Evolutionary conservation across 2,888 invertebrate genomes (phyloP), one percentile per base, ranked within the genome.

Genomic region (Aspidiotus rigidus): DNA sequence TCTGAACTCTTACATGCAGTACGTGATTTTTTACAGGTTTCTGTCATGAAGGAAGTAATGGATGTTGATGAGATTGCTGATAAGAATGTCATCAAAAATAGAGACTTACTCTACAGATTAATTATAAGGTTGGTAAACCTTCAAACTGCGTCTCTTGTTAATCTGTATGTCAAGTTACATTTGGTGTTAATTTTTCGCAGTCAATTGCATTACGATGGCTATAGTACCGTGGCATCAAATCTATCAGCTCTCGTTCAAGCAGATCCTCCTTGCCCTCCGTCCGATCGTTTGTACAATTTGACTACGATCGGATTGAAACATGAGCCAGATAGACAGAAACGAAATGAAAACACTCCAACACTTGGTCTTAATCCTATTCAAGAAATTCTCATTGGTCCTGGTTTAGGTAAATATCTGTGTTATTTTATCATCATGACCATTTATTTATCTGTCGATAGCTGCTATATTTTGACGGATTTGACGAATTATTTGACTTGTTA

Each of bases 151-250:
- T 56, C 3, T 49, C 3, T 49, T 49, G n/a, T 49, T 49, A 3
- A 13, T 49, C n/a, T 3, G 2, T 13, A 2, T 49, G 11, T 49
- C n/a, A 6, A 49, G 11, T 11, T 49, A 49, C 10, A 49, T 49
- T n/a, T 49, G 28, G 5, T 28, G 28, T 3, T 3, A 28, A 3
- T 49, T n/a, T 74, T 73, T 81, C 83, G 49, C 78, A 99, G 99
- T 75, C 99, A 99, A 79, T 81, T 99, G 66, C 93, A 91, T 79
- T 98, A 99, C 77, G 99, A 99, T 85, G 98, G 98, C 0, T 89
- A 94, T 78, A 93, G 95, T 77, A 86, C 87, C n/a, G 82, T 97
- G 63, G 98, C 96, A 0, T 86, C 92, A 0, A 88, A 86, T 63
- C 79, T 99, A 70, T 87, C 93, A 0, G 85, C 87, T 66, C 82